phyloP scores from a whole-genome alignment of 2,113 vertebrate genomes.

The Neoarius graeffei region DNA sequence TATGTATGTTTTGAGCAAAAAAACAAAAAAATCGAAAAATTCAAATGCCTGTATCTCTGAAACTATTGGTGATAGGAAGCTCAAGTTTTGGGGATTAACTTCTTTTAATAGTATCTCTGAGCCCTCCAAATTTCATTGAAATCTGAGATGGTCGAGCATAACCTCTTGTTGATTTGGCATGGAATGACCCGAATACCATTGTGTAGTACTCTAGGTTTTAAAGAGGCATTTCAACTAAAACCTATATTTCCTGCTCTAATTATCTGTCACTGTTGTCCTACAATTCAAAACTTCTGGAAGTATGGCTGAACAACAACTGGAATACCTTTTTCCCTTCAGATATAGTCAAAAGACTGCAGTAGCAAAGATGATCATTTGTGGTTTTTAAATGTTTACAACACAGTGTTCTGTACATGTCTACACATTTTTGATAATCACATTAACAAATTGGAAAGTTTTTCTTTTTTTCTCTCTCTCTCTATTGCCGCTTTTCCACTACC shows the following conservation, averaged over 20 bases:
- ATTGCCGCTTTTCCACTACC: too few relatives aligned
- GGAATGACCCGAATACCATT: too few relatives aligned
- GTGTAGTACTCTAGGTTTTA: not conserved
- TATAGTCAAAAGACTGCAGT: not conserved
- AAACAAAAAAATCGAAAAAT: too few relatives aligned
- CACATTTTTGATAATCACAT: not conserved
- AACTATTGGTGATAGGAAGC: too few relatives aligned
- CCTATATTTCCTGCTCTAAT: conserved; percentile 12
- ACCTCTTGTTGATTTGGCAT: too few relatives aligned
- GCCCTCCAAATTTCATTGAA: too few relatives aligned
- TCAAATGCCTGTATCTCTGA: too few relatives aligned
- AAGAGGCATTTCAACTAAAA: not conserved
- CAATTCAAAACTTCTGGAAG: not conserved
- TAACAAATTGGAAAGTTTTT: not conserved
- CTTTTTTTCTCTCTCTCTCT: not conserved
- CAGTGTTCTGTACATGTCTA: not conserved
- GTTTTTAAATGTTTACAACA: not conserved
- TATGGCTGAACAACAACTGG: not conserved
- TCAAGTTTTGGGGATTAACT: too few relatives aligned
- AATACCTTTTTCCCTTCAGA: not conserved
- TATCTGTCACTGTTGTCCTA: not conserved
- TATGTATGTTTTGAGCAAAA: too few relatives aligned
- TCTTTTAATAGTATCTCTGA: too few relatives aligned
- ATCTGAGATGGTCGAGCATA: too few relatives aligned
- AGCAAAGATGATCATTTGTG: not conserved